Evolutionary conservation across 2,113 vertebrate genomes (phyloP).

Genomic region (Istiophorus platypterus): DNA sequence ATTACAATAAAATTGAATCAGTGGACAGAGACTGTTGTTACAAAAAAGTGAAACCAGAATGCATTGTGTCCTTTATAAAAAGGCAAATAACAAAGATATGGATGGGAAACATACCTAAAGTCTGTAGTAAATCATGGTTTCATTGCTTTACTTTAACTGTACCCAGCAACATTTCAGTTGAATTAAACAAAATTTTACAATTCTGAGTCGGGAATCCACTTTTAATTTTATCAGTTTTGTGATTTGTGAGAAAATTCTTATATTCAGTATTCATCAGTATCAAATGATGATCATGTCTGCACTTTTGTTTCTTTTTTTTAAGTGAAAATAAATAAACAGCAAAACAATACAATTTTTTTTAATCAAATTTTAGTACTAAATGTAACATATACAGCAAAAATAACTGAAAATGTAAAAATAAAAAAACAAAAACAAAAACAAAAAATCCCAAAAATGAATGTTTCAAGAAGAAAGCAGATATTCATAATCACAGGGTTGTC

Average conservation of each 20-base stretch:
- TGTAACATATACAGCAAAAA: neutral
- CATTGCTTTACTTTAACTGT: neutral
- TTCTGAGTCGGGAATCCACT: constrained; percentile 16
- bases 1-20: neutral
- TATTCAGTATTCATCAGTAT: constrained; percentile 47
- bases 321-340: constrained; percentile 6
- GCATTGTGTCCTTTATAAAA: neutral
- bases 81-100: neutral
- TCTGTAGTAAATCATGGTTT: no score
- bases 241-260: constrained; percentile 45
- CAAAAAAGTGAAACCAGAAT: neutral
- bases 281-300: constrained; percentile 15
- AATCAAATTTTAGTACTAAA: no score
- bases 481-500: constrained; percentile 2
- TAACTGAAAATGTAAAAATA: neutral
- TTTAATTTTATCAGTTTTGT: constrained; percentile 17
- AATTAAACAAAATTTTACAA: constrained; percentile 2
- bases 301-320: neutral
- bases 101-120: neutral
- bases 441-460: no score
- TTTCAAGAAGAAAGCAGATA: constrained; percentile 35
- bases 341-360: neutral
- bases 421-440: no score
- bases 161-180: constrained; percentile 6
- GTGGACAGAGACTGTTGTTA: neutral